Evolutionary conservation across 2,888 invertebrate genomes (phyloP).

Genomic region (Torymus aiolomorphi): DNA sequence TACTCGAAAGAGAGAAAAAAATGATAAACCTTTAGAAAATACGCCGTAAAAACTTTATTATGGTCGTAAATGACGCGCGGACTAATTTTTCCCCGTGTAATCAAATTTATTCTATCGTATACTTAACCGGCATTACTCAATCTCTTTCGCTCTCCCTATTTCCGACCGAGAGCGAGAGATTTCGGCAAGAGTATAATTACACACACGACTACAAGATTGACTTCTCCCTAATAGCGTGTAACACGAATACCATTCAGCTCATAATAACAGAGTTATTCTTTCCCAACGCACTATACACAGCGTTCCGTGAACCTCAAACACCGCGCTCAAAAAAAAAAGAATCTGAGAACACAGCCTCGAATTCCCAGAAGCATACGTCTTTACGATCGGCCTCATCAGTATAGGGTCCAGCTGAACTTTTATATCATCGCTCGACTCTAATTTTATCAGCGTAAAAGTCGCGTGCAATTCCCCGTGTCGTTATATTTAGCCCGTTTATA

Average conservation of each 20-base stretch:
- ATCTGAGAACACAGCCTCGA: neutral
- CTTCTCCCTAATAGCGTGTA: slow-evolving; percentile 14
- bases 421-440: neutral
- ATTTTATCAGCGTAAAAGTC: slow-evolving; percentile 45
- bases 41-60: too few species aligned
- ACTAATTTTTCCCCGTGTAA: too few species aligned
- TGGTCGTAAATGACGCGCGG: too few species aligned
- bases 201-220: neutral
- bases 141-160: too few species aligned
- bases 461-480: slow-evolving; percentile 10
- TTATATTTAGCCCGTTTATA: slow-evolving; percentile 35
- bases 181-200: neutral
- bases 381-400: slow-evolving; percentile 28
- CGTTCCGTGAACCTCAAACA: too few species aligned
- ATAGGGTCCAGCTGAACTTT: too few species aligned
- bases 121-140: too few species aligned
- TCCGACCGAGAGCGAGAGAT: neutral
- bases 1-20: too few species aligned
- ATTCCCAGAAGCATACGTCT: slow-evolving; percentile 33
- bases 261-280: slow-evolving; percentile 45
- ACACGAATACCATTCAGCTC: slow-evolving; percentile 26
- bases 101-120: too few species aligned
- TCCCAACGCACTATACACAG: neutral
- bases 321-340: neutral
- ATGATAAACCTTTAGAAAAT: too few species aligned